These are phyloP conservation scores for Globodera ellingtonae DNA, from an alignment of 1,140 invertebrate genomes.

Conservation along the genomic window DNA sequence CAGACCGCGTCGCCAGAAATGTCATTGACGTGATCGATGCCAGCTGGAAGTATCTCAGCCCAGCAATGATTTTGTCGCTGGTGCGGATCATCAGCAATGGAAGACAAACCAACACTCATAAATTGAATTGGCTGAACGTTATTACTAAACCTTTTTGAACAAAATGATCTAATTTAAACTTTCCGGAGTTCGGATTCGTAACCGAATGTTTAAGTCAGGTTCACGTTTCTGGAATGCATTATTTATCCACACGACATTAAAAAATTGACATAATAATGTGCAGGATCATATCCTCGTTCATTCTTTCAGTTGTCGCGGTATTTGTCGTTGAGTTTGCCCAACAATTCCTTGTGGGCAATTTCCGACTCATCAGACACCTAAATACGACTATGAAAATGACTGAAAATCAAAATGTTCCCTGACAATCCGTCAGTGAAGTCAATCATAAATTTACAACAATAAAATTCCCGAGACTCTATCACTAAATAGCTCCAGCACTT, in stretches of 20 bases:
- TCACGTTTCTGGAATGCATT: no score
- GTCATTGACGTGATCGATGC: slow-evolving; percentile 78
- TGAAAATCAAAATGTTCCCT: background rate
- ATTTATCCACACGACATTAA: background rate
- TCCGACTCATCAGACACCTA: slow-evolving; percentile 64
- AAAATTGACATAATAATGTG: slow-evolving; percentile 2
- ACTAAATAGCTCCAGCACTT: no score
- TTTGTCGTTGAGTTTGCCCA: slow-evolving; percentile 61
- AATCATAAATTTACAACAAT: no score
- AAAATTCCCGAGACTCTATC: no score
- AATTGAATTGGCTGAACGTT: no score
- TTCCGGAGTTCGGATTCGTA: no score
- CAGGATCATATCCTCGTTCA: background rate
- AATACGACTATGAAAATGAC: slow-evolving; percentile 9
- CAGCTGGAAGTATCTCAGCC: slow-evolving; percentile 60
- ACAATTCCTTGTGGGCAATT: slow-evolving; percentile 61
- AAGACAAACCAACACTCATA: slow-evolving; percentile 8
- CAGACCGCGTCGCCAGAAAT: slow-evolving; percentile 94
- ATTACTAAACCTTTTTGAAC: background rate
- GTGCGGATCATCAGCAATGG: background rate
- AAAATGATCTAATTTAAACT: no score
- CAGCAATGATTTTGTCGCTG: slow-evolving; percentile 22
- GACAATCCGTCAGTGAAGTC: no score
- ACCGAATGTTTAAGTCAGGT: no score
- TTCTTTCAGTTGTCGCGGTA: slow-evolving; percentile 58